Evolutionary conservation across 2,113 vertebrate genomes (phyloP).

Genomic region (Pelobates fuscus): DNA sequence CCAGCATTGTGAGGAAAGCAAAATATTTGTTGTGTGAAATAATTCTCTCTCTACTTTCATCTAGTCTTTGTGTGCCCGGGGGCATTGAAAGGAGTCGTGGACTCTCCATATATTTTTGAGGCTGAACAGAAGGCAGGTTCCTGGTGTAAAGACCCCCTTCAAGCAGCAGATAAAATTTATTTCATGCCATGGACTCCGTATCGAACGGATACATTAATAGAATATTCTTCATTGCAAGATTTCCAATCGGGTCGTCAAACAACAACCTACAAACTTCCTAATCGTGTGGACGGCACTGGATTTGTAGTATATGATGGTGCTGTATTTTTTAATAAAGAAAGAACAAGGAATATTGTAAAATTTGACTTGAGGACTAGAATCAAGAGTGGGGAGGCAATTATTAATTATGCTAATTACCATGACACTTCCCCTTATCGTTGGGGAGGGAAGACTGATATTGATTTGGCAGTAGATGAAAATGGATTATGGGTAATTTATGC

Average conservation of each 20-base stretch:
- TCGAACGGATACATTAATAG: slow-evolving; percentile 95
- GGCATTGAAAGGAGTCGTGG: slow-evolving; percentile 97
- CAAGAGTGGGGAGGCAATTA: slow-evolving; percentile 98
- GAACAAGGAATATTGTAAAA: slow-evolving; percentile 97
- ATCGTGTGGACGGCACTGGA: slow-evolving; percentile 95
- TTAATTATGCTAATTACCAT: slow-evolving; percentile 98
- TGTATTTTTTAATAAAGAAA: slow-evolving; percentile 98
- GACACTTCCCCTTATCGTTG: slow-evolving; percentile 97
- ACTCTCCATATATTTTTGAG: slow-evolving; percentile 94
- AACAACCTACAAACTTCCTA: slow-evolving; percentile 94
- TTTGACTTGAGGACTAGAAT: slow-evolving; percentile 98
- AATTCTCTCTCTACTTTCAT: slow-evolving; percentile 79
- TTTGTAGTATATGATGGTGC: slow-evolving; percentile 98
- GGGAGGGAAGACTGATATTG: slow-evolving; percentile 98
- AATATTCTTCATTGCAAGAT: slow-evolving; percentile 93
- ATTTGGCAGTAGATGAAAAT: slow-evolving; percentile 95
- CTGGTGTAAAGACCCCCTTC: slow-evolving; percentile 98
- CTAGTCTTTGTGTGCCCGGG: slow-evolving; percentile 99
- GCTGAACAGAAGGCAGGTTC: slow-evolving; percentile 98
- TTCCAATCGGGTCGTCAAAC: slow-evolving; percentile 92
- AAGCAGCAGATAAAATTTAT: slow-evolving; percentile 98
- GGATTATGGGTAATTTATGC: slow-evolving; percentile 98
- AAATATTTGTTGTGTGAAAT: slow-evolving; percentile 64
- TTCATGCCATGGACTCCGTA: slow-evolving; percentile 99
- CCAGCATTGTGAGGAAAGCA: slow-evolving; percentile 53